Conservation (phyloP, 1,140 invertebrate genomes). For the Diprion similis region DNA sequence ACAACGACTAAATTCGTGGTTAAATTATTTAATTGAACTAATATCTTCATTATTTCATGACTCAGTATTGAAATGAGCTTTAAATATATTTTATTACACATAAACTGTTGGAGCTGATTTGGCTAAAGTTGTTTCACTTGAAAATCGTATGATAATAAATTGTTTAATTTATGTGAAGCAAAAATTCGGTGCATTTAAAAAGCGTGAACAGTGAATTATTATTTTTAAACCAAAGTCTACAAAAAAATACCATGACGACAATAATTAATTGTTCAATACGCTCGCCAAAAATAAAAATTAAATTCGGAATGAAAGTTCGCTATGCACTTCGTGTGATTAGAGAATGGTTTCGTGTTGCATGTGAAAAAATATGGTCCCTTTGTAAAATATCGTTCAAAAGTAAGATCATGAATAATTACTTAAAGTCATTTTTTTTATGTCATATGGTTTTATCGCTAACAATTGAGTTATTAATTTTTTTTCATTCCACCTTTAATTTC, state of each 20-base stretch:
- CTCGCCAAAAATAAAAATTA: neutral
- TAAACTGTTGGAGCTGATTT: no score
- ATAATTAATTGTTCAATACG: neutral
- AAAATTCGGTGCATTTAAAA: neutral
- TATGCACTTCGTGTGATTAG: conserved; percentile 41
- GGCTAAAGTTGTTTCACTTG: no score
- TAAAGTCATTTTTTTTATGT: neutral
- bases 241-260: neutral
- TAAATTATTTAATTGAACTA: neutral
- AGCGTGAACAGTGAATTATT: neutral
- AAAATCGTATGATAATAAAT: no score
- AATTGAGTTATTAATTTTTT: neutral
- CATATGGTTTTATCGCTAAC: conserved; percentile 22
- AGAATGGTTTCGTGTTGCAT: conserved; percentile 47
- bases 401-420: conserved; percentile 31
- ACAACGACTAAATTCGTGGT: neutral
- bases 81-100: neutral
- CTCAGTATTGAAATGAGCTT: neutral
- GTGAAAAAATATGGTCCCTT: conserved; percentile 36
- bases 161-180: neutral
- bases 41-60: neutral
- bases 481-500: conserved; percentile 37
- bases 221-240: neutral
- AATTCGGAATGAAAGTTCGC: conserved; percentile 36
- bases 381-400: conserved; percentile 26